Percentiles rank a stretch among this genome's conserved stretches.
Evolutionary conservation across 2,888 invertebrate genomes (phyloP).

Genomic region (Microplitis manilae): DNA sequence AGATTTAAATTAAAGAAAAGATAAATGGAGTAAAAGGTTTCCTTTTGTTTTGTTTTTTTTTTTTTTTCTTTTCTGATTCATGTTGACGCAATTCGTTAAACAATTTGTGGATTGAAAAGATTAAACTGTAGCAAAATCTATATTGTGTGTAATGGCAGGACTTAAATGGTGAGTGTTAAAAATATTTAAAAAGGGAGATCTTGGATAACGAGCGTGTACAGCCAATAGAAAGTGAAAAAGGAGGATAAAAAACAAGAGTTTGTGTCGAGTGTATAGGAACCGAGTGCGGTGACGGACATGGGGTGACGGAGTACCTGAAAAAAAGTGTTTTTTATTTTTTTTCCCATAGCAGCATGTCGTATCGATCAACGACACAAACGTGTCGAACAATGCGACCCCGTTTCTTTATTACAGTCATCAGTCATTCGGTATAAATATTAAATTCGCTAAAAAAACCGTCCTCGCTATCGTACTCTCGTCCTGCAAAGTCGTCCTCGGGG

Average conservation of each 20-base stretch:
- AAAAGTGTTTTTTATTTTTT: constrained; percentile 35
- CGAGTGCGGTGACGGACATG: constrained; percentile 33
- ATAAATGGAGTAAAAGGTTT: not conserved
- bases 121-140: not conserved
- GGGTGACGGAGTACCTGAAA: constrained; percentile 55
- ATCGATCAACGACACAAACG: constrained; percentile 72
- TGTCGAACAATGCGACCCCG: constrained; percentile 69
- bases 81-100: not conserved
- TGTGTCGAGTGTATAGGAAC: constrained; percentile 22
- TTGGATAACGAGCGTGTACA: constrained; percentile 33
- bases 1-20: constrained; percentile 16
- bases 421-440: constrained; percentile 72
- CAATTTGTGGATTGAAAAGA: not conserved
- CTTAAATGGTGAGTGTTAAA: not conserved
- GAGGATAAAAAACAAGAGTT: constrained; percentile 40
- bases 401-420: constrained; percentile 71
- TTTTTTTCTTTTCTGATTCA: not conserved
- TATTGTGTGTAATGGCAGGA: not conserved
- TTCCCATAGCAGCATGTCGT: constrained; percentile 47
- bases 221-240: constrained; percentile 31
- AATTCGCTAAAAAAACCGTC: constrained; percentile 69
- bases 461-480: constrained; percentile 39
- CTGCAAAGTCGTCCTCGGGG: constrained; percentile 38
- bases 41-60: not conserved
- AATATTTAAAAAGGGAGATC: constrained; percentile 29